A percentile compares a stretch with the other conserved stretches of the same genome.
Conservation (phyloP, 1,140 invertebrate genomes). For the Coptotermes formosanus region DNA sequence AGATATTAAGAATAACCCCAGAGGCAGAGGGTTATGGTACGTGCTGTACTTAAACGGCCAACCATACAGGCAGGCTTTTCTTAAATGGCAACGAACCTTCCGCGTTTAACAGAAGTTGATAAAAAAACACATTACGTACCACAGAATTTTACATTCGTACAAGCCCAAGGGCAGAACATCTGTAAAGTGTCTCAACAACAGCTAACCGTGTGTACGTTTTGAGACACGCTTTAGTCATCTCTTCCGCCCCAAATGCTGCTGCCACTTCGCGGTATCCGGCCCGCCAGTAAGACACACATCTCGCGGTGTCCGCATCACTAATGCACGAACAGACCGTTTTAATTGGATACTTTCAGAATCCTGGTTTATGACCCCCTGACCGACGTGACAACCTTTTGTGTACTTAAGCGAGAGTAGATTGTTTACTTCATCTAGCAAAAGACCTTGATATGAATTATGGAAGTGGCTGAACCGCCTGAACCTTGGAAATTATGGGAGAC, state of each 20-base stretch:
- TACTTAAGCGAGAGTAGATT: not conserved
- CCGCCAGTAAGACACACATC: not conserved
- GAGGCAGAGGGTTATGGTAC: no score
- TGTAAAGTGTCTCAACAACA: no score
- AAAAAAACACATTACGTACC: no score
- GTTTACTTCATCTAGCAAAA: not conserved
- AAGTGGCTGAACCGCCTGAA: not conserved
- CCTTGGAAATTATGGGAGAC: no score
- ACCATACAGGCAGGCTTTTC: no score
- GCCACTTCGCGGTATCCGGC: not conserved
- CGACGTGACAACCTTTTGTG: not conserved
- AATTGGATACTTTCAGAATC: slow-evolving; percentile 3
- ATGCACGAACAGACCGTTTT: not conserved
- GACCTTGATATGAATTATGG: not conserved
- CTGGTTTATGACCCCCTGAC: not conserved
- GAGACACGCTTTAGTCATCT: not conserved
- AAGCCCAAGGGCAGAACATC: no score
- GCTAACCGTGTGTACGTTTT: not conserved
- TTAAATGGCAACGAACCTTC: no score
- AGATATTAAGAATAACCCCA: no score
- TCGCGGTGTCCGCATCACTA: not conserved
- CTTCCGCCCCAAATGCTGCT: not conserved
- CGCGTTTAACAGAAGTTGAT: no score
- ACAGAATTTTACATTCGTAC: no score
- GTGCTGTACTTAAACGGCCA: no score